phyloP scores from a whole-genome alignment of 2,888 invertebrate species.

The Noctua fimbriata region DNA sequence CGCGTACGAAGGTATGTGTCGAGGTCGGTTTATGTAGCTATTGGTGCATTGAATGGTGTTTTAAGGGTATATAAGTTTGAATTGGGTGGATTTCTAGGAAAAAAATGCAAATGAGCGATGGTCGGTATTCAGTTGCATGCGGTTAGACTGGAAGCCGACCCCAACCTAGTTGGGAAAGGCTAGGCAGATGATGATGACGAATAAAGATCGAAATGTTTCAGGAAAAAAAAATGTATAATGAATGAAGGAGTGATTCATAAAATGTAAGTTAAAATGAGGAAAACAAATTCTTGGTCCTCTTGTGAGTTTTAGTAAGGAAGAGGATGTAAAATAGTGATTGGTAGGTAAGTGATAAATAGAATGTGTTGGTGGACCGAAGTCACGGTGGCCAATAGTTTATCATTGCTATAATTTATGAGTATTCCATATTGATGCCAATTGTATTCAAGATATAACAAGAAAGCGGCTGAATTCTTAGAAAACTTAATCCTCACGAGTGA shows the following conservation, averaged over 20 bases:
- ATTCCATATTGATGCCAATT: background rate
- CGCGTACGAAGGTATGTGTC: constrained; percentile 69
- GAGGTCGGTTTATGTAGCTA: constrained; percentile 39
- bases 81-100: background rate
- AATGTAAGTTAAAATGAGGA: too few relatives aligned
- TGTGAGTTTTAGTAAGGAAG: too few relatives aligned
- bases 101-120: background rate
- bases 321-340: background rate
- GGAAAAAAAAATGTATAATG: background rate
- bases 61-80: background rate
- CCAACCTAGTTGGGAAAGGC: background rate
- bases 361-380: background rate
- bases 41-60: background rate
- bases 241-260: background rate
- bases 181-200: background rate
- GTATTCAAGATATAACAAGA: background rate
- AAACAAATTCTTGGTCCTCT: background rate
- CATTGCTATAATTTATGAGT: background rate
- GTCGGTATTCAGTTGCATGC: background rate
- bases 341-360: background rate
- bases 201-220: background rate
- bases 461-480: background rate
- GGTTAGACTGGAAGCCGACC: background rate
- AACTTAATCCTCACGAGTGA: background rate
- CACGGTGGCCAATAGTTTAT: background rate